These are phyloP conservation scores for Platalea minor DNA, from an alignment of 2,797 vertebrate species.

Conservation along the genomic window DNA sequence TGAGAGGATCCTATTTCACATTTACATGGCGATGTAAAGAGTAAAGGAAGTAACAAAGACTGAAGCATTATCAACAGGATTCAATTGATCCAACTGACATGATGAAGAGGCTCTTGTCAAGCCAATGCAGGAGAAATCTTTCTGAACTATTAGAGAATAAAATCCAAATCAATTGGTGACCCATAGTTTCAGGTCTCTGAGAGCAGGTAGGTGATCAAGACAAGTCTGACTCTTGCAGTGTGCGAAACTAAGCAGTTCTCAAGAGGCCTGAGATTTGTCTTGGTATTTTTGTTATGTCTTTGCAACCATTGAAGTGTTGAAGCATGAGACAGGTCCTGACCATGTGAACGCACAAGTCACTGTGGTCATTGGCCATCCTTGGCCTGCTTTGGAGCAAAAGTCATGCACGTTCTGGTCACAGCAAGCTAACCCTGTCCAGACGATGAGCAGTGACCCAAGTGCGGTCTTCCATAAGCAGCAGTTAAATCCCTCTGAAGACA, in stretches of 20 bases:
- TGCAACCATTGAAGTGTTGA: background rate
- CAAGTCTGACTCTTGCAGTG: background rate
- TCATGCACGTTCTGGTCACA: background rate
- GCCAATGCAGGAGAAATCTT: background rate
- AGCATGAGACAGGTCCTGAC: background rate
- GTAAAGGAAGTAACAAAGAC: background rate
- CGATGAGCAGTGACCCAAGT: background rate
- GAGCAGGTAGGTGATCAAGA: background rate
- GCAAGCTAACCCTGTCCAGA: background rate
- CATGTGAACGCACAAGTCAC: background rate
- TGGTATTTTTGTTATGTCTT: background rate
- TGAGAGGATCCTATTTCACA: background rate
- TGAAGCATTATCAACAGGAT: background rate
- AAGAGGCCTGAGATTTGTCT: background rate
- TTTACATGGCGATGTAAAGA: background rate
- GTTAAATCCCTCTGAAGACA: background rate
- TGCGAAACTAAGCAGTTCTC: background rate
- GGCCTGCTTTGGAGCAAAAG: background rate
- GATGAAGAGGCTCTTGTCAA: background rate
- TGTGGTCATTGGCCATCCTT: background rate
- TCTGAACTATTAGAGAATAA: background rate
- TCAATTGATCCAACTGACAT: background rate
- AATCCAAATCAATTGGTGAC: background rate
- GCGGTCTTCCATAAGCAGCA: background rate
- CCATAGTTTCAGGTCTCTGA: background rate